Percentiles rank a stretch among this genome's conserved stretches.
These are phyloP conservation scores for Hirundo rustica DNA, from an alignment of 2,797 vertebrate genomes.

Conservation along the genomic window DNA sequence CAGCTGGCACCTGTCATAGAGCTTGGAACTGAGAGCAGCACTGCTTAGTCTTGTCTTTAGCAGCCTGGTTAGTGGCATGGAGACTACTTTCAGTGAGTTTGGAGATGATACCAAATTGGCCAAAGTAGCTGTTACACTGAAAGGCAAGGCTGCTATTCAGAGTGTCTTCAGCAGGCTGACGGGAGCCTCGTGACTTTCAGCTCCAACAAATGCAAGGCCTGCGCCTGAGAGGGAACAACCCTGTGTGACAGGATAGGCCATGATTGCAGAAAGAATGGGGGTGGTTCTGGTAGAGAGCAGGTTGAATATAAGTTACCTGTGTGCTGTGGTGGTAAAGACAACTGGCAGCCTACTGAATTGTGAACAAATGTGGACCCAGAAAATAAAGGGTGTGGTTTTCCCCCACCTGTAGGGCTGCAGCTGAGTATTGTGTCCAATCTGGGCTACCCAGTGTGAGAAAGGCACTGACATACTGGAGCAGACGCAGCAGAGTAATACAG, in stretches of 20 bases:
- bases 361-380: not conserved
- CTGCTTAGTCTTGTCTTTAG: not conserved
- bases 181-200: not conserved
- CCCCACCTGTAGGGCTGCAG: not conserved
- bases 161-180: not conserved
- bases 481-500: not conserved
- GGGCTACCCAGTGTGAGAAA: not conserved
- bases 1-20: not conserved
- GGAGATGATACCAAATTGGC: not conserved
- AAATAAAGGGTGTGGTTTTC: not conserved
- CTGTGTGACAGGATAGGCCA: not conserved
- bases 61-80: not conserved
- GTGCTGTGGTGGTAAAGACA: not conserved
- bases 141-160: not conserved
- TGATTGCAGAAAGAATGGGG: not conserved
- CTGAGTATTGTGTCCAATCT: not conserved
- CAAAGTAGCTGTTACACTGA: not conserved
- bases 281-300: fast-evolving
- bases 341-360: not conserved
- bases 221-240: not conserved
- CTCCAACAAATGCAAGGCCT: not conserved
- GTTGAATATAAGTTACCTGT: fast-evolving
- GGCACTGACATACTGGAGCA: not conserved
- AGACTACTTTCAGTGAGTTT: not conserved
- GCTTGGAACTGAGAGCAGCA: not conserved